Evolutionary conservation across 2,888 invertebrate species (phyloP).

Genomic region (Psylliodes chrysocephalus): DNA sequence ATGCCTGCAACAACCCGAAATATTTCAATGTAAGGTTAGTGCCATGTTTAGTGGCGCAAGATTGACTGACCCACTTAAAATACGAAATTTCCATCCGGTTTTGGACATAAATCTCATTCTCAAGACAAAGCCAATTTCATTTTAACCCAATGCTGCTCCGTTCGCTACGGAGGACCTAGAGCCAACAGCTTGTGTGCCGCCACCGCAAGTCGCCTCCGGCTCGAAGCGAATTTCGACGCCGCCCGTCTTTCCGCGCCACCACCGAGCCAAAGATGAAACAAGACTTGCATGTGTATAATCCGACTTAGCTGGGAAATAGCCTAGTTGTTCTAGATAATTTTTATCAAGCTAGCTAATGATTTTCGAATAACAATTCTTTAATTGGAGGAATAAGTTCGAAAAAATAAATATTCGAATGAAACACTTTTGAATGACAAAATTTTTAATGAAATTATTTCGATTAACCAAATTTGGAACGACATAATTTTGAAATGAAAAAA

Average conservation of each 20-base stretch:
- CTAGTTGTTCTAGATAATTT: too few species aligned
- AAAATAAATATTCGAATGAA: too few species aligned
- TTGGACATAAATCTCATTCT: constrained; percentile 27
- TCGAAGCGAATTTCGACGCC: constrained; percentile 1
- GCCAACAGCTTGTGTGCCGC: constrained; percentile 17
- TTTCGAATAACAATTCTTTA: too few species aligned
- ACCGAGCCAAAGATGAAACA: neutral
- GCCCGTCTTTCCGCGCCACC: neutral
- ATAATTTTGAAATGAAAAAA: too few species aligned
- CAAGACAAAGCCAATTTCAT: constrained; percentile 34
- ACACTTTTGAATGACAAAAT: too few species aligned
- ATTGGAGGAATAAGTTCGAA: too few species aligned
- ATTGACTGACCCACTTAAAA: constrained; percentile 34
- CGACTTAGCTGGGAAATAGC: neutral
- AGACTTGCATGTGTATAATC: neutral
- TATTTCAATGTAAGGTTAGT: constrained; percentile 33
- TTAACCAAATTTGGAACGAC: too few species aligned
- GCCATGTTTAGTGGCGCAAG: constrained; percentile 29
- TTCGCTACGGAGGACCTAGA: constrained; percentile 3
- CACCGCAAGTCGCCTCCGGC: constrained; percentile 19
- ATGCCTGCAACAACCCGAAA: constrained; percentile 23
- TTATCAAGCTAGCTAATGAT: too few species aligned
- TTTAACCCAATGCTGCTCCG: constrained; percentile 9
- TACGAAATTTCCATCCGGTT: constrained; percentile 33
- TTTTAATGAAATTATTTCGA: too few species aligned